These are phyloP conservation scores for Chrysomela aeneicollis DNA, from an alignment of 2,888 invertebrate genomes.

Conservation along the genomic window DNA sequence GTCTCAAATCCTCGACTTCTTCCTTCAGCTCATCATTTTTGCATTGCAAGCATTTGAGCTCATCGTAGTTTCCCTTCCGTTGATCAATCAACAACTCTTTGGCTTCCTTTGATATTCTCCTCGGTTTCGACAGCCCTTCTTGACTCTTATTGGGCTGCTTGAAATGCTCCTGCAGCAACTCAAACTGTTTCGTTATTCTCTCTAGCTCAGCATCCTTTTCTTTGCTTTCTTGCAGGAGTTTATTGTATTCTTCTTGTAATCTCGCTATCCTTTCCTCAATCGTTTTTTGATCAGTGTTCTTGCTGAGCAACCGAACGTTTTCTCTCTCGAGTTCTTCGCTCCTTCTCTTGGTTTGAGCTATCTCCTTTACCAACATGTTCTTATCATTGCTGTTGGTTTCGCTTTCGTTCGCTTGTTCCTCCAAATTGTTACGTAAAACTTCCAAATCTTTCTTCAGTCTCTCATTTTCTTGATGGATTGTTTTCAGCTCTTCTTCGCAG, in stretches of 20 bases:
- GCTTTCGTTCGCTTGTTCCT: slow-evolving; percentile 14
- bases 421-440: background rate
- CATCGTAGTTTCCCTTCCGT: slow-evolving; percentile 14
- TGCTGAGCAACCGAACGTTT: slow-evolving; percentile 15
- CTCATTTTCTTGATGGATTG: slow-evolving; percentile 24
- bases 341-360: slow-evolving; percentile 12
- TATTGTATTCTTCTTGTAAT: slow-evolving; percentile 21
- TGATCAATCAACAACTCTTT: too few relatives aligned
- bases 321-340: slow-evolving; percentile 20
- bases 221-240: slow-evolving; percentile 18
- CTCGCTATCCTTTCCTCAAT: slow-evolving; percentile 14
- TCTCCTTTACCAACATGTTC: slow-evolving; percentile 17
- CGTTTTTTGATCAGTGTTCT: slow-evolving; percentile 4
- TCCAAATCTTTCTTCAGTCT: slow-evolving; percentile 24
- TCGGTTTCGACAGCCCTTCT: slow-evolving; percentile 37
- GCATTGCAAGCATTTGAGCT: slow-evolving; percentile 20
- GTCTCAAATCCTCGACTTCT: slow-evolving; percentile 37
- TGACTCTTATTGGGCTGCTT: slow-evolving; percentile 28
- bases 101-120: slow-evolving; percentile 39
- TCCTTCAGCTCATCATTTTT: slow-evolving; percentile 29
- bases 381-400: slow-evolving; percentile 21
- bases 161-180: slow-evolving; percentile 8
- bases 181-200: slow-evolving; percentile 21
- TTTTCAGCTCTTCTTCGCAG: slow-evolving; percentile 34
- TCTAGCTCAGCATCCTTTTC: slow-evolving; percentile 26